Evolutionary conservation across 2,113 vertebrate genomes (phyloP).

Genomic region (Anolis sagrei): DNA sequence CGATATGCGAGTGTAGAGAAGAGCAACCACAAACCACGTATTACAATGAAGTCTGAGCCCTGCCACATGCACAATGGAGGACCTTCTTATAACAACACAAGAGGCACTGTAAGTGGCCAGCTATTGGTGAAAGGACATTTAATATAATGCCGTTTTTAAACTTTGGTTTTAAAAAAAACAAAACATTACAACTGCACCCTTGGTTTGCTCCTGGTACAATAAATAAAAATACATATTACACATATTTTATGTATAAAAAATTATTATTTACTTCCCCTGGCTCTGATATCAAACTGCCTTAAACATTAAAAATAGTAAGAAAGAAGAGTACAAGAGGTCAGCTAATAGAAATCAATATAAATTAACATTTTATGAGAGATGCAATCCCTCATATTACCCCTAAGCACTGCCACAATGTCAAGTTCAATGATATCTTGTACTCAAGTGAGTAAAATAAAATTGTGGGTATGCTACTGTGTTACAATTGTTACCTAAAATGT

Average conservation of each 20-base stretch:
- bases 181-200: too few relatives aligned
- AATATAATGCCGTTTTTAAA: too few relatives aligned
- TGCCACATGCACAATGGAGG: too few relatives aligned
- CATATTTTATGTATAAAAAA: neutral
- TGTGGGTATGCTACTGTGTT: neutral
- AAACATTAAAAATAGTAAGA: neutral
- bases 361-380: neutral
- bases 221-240: too few relatives aligned
- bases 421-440: neutral
- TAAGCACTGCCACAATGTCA: neutral
- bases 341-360: neutral
- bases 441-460: neutral
- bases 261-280: neutral
- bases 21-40: too few relatives aligned
- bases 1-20: too few relatives aligned
- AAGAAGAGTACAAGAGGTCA: neutral
- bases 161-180: too few relatives aligned
- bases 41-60: too few relatives aligned
- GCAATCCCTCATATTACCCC: neutral
- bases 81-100: too few relatives aligned
- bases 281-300: neutral
- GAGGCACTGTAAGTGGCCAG: too few relatives aligned
- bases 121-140: too few relatives aligned
- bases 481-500: neutral
- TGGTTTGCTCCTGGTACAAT: too few relatives aligned